Conservation (phyloP, 1,140 invertebrate genomes). For the Zaprionus nigranus region DNA sequence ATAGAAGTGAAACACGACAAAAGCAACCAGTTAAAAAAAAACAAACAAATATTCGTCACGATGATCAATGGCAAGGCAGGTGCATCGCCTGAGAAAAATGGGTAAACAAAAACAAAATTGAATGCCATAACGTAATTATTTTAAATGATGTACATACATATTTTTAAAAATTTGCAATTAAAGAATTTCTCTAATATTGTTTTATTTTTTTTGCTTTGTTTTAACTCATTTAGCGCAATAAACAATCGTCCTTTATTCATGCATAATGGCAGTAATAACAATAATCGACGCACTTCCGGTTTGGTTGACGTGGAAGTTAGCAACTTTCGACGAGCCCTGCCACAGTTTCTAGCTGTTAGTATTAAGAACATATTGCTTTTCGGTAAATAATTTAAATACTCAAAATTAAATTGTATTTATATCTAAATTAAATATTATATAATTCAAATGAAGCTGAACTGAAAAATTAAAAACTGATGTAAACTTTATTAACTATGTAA, state of each 20-base stretch:
- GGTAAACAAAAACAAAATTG: slow-evolving; percentile 55
- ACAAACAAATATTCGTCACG: slow-evolving; percentile 51
- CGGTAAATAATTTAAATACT: slow-evolving; percentile 79
- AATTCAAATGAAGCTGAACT: slow-evolving; percentile 26
- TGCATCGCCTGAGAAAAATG: slow-evolving; percentile 68
- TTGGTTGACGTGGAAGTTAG: slow-evolving; percentile 73
- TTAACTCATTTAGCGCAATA: slow-evolving; percentile 48
- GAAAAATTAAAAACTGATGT: background rate
- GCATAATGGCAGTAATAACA: slow-evolving; percentile 65
- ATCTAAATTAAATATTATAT: slow-evolving; percentile 9
- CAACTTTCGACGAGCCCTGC: slow-evolving; percentile 85
- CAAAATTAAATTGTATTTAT: slow-evolving; percentile 6
- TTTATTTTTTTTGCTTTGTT: slow-evolving; percentile 27
- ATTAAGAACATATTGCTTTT: slow-evolving; percentile 88
- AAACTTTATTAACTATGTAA: background rate
- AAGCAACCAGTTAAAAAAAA: slow-evolving; percentile 24
- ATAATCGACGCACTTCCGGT: slow-evolving; percentile 57
- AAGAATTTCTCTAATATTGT: background rate
- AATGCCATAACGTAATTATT: no score
- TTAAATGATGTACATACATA: background rate
- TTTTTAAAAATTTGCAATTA: background rate
- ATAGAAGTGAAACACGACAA: slow-evolving; percentile 24
- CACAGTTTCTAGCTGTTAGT: slow-evolving; percentile 87
- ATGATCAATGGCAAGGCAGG: slow-evolving; percentile 64
- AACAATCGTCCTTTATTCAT: slow-evolving; percentile 82